phyloP scores from a whole-genome alignment of 2,113 vertebrate genomes.

The Casuarius casuarius region DNA sequence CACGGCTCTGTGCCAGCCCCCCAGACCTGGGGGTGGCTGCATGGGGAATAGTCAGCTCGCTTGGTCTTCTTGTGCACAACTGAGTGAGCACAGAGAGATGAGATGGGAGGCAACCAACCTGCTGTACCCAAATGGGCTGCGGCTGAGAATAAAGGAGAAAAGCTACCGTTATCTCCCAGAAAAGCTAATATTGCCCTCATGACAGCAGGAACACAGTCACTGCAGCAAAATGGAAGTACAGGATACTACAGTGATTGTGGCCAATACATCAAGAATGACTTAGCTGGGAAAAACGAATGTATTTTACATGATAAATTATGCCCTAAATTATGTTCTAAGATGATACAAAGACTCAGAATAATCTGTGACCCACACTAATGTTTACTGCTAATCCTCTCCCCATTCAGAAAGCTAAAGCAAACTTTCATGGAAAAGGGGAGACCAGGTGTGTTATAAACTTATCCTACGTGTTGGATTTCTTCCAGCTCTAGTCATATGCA shows the following conservation, averaged over 20 bases:
- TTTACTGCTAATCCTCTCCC: not conserved
- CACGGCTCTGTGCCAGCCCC: too few species aligned
- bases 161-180: too few species aligned
- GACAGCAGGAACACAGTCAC: too few species aligned
- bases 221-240: not conserved
- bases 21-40: too few species aligned
- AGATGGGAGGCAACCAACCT: too few species aligned
- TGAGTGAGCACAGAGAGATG: too few species aligned
- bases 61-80: too few species aligned
- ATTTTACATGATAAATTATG: not conserved
- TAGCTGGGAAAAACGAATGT: not conserved
- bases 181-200: not conserved
- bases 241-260: too few species aligned
- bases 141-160: too few species aligned
- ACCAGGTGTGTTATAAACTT: not conserved
- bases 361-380: not conserved
- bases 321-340: too few species aligned
- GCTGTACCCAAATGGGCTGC: too few species aligned
- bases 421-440: not conserved
- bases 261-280: not conserved
- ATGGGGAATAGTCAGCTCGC: too few species aligned
- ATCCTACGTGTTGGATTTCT: not conserved
- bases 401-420: not conserved
- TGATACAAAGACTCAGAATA: not conserved
- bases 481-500: not conserved